A percentile compares a stretch with the other conserved stretches of the same genome.
Conservation (phyloP, 2,797 vertebrate species). For the Protonibea diacanthus region DNA sequence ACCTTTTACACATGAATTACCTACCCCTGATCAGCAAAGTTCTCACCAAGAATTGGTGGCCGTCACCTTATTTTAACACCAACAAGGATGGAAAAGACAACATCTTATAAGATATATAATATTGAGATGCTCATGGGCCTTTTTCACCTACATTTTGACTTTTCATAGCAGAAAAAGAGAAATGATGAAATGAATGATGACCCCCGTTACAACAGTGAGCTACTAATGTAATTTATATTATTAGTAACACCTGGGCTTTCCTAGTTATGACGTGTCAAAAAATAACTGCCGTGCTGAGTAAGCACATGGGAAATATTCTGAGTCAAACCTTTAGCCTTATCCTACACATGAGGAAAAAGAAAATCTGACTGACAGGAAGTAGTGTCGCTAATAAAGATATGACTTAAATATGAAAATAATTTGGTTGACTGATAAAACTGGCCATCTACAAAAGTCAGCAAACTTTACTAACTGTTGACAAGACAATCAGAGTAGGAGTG, state of each 20-base stretch:
- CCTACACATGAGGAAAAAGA: constrained; percentile 32
- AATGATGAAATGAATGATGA: not conserved
- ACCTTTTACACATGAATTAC: constrained; percentile 20
- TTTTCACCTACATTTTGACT: not conserved
- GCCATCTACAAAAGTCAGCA: no score
- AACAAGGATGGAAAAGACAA: not conserved
- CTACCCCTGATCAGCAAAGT: not conserved
- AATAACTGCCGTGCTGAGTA: not conserved
- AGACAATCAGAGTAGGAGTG: not conserved
- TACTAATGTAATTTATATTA: not conserved
- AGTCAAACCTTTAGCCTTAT: constrained; percentile 14
- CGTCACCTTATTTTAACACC: not conserved
- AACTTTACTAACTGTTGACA: not conserved
- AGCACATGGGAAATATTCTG: constrained; percentile 35
- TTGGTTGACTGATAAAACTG: not conserved
- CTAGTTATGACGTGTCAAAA: constrained; percentile 11
- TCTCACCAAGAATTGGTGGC: not conserved
- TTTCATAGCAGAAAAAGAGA: not conserved
- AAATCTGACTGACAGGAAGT: constrained; percentile 33
- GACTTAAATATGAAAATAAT: not conserved
- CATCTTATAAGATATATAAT: not conserved
- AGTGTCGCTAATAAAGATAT: no score
- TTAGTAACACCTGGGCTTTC: not conserved
- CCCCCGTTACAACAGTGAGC: not conserved
- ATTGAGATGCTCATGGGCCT: not conserved